phyloP scores from a whole-genome alignment of 2,113 vertebrate species.

The Tupaia tana region DNA sequence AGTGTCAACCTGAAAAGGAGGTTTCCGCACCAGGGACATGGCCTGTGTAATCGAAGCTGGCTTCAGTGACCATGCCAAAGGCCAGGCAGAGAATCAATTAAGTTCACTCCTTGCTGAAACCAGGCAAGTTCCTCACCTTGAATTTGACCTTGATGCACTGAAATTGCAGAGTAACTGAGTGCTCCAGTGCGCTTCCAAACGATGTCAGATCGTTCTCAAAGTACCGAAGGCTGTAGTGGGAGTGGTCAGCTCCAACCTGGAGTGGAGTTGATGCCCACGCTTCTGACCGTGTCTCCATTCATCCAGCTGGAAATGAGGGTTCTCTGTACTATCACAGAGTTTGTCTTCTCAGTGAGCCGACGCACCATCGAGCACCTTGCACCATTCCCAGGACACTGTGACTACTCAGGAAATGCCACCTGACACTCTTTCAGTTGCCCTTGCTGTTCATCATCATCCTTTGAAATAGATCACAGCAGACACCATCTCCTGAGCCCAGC shows the following conservation, averaged over 20 bases:
- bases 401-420: not conserved
- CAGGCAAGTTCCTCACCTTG: constrained; percentile 46
- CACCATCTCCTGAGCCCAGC: not conserved
- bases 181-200: not conserved
- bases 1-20: not conserved
- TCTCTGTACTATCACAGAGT: not conserved
- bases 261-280: no score
- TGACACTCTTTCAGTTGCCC: not conserved
- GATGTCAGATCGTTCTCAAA: not conserved
- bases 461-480: not conserved
- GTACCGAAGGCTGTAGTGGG: not conserved
- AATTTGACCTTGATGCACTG: not conserved
- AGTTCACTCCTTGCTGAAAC: constrained; percentile 13
- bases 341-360: not conserved
- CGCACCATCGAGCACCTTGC: accelerated
- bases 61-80: not conserved
- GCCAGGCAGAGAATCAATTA: not conserved
- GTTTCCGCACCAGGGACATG: not conserved
- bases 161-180: not conserved
- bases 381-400: accelerated
- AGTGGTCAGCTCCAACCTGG: not conserved
- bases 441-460: not conserved
- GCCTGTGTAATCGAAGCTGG: constrained; percentile 41
- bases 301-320: no score
- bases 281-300: not conserved